Percentiles rank a stretch among this genome's conserved stretches.
Conservation (phyloP, 1,140 invertebrate species). For the Heliconius melpomene region DNA sequence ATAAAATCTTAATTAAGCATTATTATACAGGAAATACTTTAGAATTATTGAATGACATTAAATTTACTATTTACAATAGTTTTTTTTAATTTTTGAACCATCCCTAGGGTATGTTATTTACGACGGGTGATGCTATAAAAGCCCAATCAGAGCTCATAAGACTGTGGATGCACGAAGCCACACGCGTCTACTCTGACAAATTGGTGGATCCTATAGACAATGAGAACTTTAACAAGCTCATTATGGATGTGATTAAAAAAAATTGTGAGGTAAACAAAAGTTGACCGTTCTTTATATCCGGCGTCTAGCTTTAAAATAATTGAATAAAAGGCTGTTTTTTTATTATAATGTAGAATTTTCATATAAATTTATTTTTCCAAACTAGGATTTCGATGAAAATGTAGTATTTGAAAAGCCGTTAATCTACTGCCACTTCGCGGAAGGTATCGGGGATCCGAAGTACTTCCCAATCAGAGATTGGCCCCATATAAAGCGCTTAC, state of each 20-base stretch:
- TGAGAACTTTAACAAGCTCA: conserved; percentile 87
- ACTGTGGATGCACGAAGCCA: conserved; percentile 94
- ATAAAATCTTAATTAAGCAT: too few relatives aligned
- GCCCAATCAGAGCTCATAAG: conserved; percentile 87
- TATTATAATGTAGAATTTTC: too few relatives aligned
- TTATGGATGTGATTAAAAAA: conserved; percentile 91
- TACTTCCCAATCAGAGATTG: conserved; percentile 91
- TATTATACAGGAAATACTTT: too few relatives aligned
- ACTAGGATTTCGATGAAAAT: conserved; percentile 71
- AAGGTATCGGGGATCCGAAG: conserved; percentile 94
- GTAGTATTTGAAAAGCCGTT: conserved; percentile 84
- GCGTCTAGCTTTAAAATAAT: background rate
- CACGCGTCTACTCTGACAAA: conserved; percentile 95
- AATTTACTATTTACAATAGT: background rate
- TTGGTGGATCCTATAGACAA: conserved; percentile 89
- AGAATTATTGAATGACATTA: too few relatives aligned
- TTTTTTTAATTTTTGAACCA: background rate
- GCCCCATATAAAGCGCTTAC: conserved; percentile 86
- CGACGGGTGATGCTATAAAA: conserved; percentile 89
- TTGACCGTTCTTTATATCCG: background rate
- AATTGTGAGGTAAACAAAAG: conserved; percentile 85
- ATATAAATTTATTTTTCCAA: background rate
- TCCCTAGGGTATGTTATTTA: conserved; percentile 92
- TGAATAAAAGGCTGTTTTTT: background rate
- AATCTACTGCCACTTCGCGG: conserved; percentile 95